These are phyloP conservation scores for Rhizoglyphus robini DNA, from an alignment of 1,140 invertebrate species.

Conservation along the genomic window DNA sequence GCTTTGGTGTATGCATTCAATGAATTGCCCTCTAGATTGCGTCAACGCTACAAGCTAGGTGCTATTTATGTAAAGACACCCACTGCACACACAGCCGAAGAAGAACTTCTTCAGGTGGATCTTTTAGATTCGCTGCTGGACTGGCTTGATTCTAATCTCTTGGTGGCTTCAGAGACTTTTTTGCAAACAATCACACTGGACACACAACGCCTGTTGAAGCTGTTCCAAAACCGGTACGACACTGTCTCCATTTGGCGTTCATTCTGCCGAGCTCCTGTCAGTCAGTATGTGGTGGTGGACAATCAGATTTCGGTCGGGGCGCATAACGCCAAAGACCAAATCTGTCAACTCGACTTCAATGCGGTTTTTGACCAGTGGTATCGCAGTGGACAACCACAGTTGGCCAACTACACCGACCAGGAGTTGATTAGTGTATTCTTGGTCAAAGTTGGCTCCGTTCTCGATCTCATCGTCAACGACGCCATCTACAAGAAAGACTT, in stretches of 20 bases:
- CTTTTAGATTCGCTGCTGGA: constrained; percentile 13
- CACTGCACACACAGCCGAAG: neutral
- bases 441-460: neutral
- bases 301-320: constrained; percentile 7
- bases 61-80: neutral
- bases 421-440: constrained; percentile 14
- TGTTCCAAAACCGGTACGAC: neutral
- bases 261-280: constrained; percentile 16
- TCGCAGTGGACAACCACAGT: neutral
- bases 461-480: constrained; percentile 5
- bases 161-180: neutral
- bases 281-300: constrained; percentile 18
- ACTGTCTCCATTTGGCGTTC: constrained; percentile 6
- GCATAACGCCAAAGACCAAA: constrained; percentile 16
- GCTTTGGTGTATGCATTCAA: constrained; percentile 17
- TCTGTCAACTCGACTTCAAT: constrained; percentile 15
- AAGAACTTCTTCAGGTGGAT: neutral
- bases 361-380: constrained; percentile 16
- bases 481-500: neutral
- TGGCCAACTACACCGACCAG: constrained; percentile 11
- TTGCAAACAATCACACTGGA: constrained; percentile 13
- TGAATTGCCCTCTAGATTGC: constrained; percentile 6
- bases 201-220: neutral
- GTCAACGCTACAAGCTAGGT: neutral
- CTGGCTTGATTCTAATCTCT: constrained; percentile 5